Evolutionary conservation across 2,888 invertebrate genomes (phyloP), one percentile per base, ranked within the genome.

Genomic region (Bombylius discolor): DNA sequence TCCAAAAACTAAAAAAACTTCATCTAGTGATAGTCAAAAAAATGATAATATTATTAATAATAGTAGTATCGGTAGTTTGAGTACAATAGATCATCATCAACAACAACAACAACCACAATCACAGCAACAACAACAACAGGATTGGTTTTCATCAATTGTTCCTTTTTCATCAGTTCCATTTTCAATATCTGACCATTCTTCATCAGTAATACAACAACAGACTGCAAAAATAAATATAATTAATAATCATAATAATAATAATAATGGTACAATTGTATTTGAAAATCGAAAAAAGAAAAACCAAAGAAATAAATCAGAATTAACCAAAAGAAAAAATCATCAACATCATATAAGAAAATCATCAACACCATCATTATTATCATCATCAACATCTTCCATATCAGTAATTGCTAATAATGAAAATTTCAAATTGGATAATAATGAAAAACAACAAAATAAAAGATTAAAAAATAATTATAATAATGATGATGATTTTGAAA

Each of bases 281-380:
- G 55, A 55, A 47, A 55, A 42, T 42, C 8, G 12, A 11, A 42
- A 52, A 47, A 56, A 50, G 49, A 59, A 59, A 55, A 59, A 52
- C 51, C 50, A 57, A 59, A 53, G 53, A 51, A 45, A 23, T 23
- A 23, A 59, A 56, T 57, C 53, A 54, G 53, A 57, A 50, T 52
- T 33, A 44, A 23, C 55, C 36, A 47, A 50, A 39, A 50, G 57
- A 46, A 42, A 55, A 47, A 55, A 51, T 45, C 32, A 31, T 7
- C 8, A 51, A 33, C 32, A 31, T 7, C 8, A 51, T 32, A 32
- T 12, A 32, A 32, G 39, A 42, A 42, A 11, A 42, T 11, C 4
- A 11, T 42, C 39, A 42, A 42, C 48, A 33, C 23, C 23, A 23
- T 23, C 23, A 23, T 23, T 23, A 23, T 23, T 23, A 23, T 23